These are phyloP conservation scores for Gavia stellata DNA, from an alignment of 2,113 vertebrate species.

Conservation along the genomic window DNA sequence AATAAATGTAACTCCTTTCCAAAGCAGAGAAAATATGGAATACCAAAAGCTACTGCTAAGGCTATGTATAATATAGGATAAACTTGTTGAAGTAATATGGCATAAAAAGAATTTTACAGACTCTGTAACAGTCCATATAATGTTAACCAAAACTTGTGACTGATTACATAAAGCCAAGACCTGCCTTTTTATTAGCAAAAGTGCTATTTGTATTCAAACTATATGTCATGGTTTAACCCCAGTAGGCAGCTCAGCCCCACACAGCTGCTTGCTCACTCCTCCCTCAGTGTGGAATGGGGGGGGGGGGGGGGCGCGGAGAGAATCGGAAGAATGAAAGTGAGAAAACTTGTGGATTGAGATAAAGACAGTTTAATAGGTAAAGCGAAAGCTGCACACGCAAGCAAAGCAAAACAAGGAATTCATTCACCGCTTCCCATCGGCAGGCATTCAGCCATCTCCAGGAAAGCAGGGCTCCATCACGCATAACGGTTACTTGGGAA, in stretches of 20 bases:
- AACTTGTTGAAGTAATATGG: background rate
- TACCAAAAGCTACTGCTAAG: background rate
- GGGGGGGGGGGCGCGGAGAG: no score
- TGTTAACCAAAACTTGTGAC: background rate
- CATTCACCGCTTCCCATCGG: fast-evolving
- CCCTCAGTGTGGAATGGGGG: no score
- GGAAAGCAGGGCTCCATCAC: background rate
- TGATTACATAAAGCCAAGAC: background rate
- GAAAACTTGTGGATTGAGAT: fast-evolving
- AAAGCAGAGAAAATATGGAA: background rate
- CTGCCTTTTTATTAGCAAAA: background rate
- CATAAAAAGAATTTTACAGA: background rate
- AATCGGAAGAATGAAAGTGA: background rate
- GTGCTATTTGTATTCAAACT: background rate
- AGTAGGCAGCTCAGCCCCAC: background rate
- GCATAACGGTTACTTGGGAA: fast-evolving
- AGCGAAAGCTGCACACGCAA: fast-evolving
- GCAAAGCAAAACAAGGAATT: background rate
- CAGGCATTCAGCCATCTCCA: background rate
- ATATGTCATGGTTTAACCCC: background rate
- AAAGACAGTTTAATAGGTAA: background rate
- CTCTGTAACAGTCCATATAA: background rate
- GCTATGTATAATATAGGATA: background rate
- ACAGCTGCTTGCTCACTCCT: fast-evolving
- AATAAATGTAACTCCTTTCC: background rate